Percentiles rank a stretch among this genome's conserved stretches.
Evolutionary conservation across 2,888 invertebrate genomes (phyloP).

Genomic region (Tetragonula carbonaria): DNA sequence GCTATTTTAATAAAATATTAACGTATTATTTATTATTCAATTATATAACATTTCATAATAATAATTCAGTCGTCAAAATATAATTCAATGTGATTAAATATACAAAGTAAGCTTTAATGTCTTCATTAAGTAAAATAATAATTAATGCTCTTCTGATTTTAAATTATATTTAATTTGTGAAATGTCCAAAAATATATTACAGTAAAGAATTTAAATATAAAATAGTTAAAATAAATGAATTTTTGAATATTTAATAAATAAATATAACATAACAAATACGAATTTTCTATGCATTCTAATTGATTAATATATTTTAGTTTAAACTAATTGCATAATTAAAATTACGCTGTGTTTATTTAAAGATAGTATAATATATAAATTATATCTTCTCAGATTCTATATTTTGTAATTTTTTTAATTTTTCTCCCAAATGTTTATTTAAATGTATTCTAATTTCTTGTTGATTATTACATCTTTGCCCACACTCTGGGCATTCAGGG

Average conservation of each 20-base stretch:
- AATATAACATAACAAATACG: slow-evolving; percentile 14
- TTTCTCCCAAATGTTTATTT: slow-evolving; percentile 70
- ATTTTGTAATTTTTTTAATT: slow-evolving; percentile 56
- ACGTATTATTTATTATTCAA: background rate
- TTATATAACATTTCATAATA: background rate
- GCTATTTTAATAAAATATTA: background rate
- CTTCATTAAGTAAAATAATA: background rate
- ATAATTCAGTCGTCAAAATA: slow-evolving; percentile 1
- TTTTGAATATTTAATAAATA: slow-evolving; percentile 2
- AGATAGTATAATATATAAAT: background rate
- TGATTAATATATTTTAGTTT: background rate
- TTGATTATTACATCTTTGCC: slow-evolving; percentile 55
- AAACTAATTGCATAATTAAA: background rate
- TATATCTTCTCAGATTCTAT: slow-evolving; percentile 29
- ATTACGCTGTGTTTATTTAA: slow-evolving; percentile 1
- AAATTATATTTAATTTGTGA: background rate
- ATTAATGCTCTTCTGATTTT: slow-evolving; percentile 1
- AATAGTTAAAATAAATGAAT: slow-evolving; percentile 24
- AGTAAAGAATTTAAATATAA: background rate
- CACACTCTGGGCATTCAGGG: slow-evolving; percentile 67
- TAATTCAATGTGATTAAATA: background rate
- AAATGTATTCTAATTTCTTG: slow-evolving; percentile 69
- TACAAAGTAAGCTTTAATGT: background rate
- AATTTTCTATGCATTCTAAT: background rate
- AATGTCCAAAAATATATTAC: background rate